A percentile compares a stretch with the other conserved stretches of the same genome.
These are phyloP conservation scores for Callionymus lyra DNA, from an alignment of 2,113 vertebrate species.

Conservation along the genomic window DNA sequence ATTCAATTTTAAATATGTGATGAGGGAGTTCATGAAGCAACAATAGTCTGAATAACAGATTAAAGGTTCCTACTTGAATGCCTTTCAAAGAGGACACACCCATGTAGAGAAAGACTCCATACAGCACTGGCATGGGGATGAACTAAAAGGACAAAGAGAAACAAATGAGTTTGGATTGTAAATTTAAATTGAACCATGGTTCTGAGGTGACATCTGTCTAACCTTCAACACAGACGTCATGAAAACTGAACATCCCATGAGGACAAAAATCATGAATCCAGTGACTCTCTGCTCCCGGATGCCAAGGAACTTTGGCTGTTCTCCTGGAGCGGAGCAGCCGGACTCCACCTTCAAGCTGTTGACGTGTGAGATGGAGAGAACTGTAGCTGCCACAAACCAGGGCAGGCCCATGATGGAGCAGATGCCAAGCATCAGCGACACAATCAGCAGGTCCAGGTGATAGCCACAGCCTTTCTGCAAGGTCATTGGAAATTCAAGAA, in stretches of 20 bases:
- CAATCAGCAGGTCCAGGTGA: constrained; percentile 86
- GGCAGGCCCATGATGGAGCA: constrained; percentile 93
- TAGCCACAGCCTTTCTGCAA: constrained; percentile 92
- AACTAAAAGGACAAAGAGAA: constrained; percentile 63
- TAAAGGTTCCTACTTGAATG: constrained; percentile 79
- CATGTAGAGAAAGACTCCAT: constrained; percentile 97
- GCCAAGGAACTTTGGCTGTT: constrained; percentile 90
- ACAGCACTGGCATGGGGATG: constrained; percentile 96
- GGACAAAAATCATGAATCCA: constrained; percentile 85
- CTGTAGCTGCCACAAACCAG: constrained; percentile 92
- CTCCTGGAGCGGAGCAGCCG: constrained; percentile 88
- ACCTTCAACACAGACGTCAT: constrained; percentile 93
- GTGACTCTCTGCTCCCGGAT: constrained; percentile 90
- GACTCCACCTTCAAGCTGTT: constrained; percentile 96
- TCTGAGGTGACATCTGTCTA: constrained; percentile 7
- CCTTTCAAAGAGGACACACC: constrained; percentile 92
- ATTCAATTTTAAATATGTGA: no score
- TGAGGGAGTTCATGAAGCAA: no score
- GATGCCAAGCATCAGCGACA: constrained; percentile 83
- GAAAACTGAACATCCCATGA: constrained; percentile 92
- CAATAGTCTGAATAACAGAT: no score
- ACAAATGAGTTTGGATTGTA: no score
- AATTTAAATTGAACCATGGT: no score
- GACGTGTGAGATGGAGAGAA: constrained; percentile 91
- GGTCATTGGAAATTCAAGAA: constrained; percentile 7